Percentiles rank a stretch among this genome's conserved stretches.
phyloP scores from a whole-genome alignment of 2,797 vertebrate genomes.

The Sebastes trivittatus region DNA sequence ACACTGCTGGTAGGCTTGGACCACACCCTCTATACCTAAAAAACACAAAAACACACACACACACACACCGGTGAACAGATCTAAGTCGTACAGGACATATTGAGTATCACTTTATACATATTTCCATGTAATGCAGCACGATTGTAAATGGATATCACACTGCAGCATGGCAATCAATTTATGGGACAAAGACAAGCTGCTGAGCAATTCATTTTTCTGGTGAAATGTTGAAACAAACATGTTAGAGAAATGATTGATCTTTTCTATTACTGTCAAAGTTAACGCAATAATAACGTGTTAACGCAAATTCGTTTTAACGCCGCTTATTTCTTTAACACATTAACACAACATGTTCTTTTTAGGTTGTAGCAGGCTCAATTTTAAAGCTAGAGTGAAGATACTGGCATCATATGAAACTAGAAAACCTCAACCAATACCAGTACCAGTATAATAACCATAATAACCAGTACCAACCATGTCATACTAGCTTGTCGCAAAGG shows the following conservation, averaged over 20 bases:
- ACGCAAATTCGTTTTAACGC: no score
- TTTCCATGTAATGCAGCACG: neutral
- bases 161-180: neutral
- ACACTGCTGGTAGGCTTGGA: constrained; percentile 90
- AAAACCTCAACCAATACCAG: no score
- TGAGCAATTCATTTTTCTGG: neutral
- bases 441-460: no score
- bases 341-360: no score
- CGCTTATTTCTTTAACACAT: no score
- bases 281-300: no score
- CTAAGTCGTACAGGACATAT: neutral
- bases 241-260: neutral
- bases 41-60: constrained; percentile 6
- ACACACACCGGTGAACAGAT: neutral
- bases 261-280: neutral
- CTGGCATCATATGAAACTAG: no score
- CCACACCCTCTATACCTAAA: constrained; percentile 91
- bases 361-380: no score
- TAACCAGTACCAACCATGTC: no score
- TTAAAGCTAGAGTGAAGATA: no score
- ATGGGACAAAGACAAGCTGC: neutral
- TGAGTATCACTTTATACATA: neutral
- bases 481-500: no score
- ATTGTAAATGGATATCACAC: neutral
- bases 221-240: no score